Evolutionary conservation across 2,888 invertebrate genomes (phyloP).

Genomic region (Drosophila nr. perissopoda): DNA sequence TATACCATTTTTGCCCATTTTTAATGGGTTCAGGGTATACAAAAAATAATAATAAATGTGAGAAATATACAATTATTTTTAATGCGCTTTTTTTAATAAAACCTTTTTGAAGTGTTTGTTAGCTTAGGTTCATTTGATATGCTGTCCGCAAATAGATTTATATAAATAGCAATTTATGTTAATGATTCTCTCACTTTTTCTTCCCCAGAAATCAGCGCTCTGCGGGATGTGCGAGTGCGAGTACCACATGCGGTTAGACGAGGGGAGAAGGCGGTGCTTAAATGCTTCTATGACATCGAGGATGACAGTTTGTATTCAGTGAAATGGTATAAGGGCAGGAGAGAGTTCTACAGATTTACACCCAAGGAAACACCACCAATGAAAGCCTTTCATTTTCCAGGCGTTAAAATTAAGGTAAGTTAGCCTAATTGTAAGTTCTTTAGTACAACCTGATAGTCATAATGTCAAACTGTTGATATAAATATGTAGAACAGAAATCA

Average conservation of each 20-base stretch:
- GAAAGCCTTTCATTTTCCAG: slow-evolving; percentile 90
- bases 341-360: slow-evolving; percentile 93
- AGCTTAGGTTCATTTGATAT: slow-evolving; percentile 39
- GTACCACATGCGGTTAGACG: slow-evolving; percentile 89
- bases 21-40: not conserved
- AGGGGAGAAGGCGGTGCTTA: slow-evolving; percentile 88
- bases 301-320: slow-evolving; percentile 91
- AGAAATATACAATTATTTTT: slow-evolving; percentile 23
- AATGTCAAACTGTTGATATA: not conserved
- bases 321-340: slow-evolving; percentile 93
- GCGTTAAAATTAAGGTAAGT: slow-evolving; percentile 93
- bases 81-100: slow-evolving; percentile 4
- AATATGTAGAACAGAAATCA: not conserved
- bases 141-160: slow-evolving; percentile 49
- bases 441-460: not conserved
- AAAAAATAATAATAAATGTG: slow-evolving; percentile 20
- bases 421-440: not conserved
- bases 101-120: slow-evolving; percentile 41
- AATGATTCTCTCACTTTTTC: slow-evolving; percentile 12
- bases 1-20: not conserved
- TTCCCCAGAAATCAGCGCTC: slow-evolving; percentile 68
- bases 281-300: slow-evolving; percentile 92
- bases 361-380: slow-evolving; percentile 90
- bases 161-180: slow-evolving; percentile 50
- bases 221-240: slow-evolving; percentile 88